Base-by-base conservation (phyloP, 2,113 vertebrate species). In the Columbina picui region DNA sequence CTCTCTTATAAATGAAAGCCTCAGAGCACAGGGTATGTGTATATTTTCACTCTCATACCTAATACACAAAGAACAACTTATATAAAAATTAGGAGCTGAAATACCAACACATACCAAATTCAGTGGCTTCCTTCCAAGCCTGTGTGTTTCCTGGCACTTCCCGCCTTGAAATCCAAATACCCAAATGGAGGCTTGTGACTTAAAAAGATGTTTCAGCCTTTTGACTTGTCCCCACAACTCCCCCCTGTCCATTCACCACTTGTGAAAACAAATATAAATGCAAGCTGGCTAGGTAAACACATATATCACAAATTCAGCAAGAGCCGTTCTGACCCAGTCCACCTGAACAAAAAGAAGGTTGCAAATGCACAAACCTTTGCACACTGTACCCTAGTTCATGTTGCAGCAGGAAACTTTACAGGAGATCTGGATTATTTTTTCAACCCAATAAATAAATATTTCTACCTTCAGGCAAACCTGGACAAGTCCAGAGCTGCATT, bases 401-500 rank as follows among this genome's bases (percentile, higher is more conserved):
- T 67, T 65, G 64, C 43, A 65, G 67, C 67, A 85, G 70, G 87
- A 82, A 92, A 38, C 57, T 55, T 52, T 81, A 69, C 19, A 59
- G 36, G 29, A 63, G 55, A 78, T 9, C 19, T 52, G 41, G 25
- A 39, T 79, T 90, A 12, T 57, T 76, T 82, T 79, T 79, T 52
- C 61, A 41, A 27, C 25, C 29, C 77, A 47, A 79, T 29, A 76
- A 86, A 92, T 74, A 93, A 92, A 87, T 89, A 84, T 56, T 81
- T 93, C 92, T 96, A 52, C 86, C 92, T 59, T 69, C 61, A 63
- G 95, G 95, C 94, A 95, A 96, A 92, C 70, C 74, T 83, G 87
- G 82, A 90, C 87, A 91, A 96, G 92, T 94, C 94, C 84, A 47
- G 60, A 94, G 59, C 76, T 97, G 94, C 97, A 97, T 98, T 98